Evolutionary conservation across 2,888 invertebrate species (phyloP).

Genomic region (Limnephilus marmoratus): DNA sequence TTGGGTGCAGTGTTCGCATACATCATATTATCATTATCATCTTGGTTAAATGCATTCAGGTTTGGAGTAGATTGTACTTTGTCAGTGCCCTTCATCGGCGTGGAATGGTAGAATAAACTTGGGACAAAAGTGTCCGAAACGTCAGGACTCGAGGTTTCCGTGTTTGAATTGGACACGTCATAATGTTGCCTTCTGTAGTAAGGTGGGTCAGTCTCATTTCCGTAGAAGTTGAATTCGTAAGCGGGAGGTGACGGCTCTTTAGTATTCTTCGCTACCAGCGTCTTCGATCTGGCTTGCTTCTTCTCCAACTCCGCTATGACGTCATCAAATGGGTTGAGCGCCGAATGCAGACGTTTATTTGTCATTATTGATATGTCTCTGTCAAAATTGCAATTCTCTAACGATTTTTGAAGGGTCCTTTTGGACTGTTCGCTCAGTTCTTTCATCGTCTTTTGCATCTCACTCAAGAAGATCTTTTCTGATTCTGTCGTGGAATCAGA

Average conservation of each 20-base stretch:
- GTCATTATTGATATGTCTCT: slow-evolving; percentile 78
- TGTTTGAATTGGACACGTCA: slow-evolving; percentile 65
- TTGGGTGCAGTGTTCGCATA: slow-evolving; percentile 68
- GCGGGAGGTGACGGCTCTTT: slow-evolving; percentile 58
- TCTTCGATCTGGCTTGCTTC: slow-evolving; percentile 73
- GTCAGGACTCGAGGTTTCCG: slow-evolving; percentile 66
- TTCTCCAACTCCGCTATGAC: slow-evolving; percentile 75
- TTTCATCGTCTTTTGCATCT: slow-evolving; percentile 75
- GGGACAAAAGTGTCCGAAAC: slow-evolving; percentile 66
- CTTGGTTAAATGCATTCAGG: slow-evolving; percentile 72
- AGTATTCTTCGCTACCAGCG: slow-evolving; percentile 60
- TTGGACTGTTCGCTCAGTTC: slow-evolving; percentile 73
- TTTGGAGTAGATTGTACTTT: slow-evolving; percentile 80
- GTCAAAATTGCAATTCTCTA: slow-evolving; percentile 78
- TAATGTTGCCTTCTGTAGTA: slow-evolving; percentile 62
- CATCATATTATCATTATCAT: slow-evolving; percentile 37
- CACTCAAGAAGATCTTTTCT: slow-evolving; percentile 73
- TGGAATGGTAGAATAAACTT: slow-evolving; percentile 68
- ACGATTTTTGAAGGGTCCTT: slow-evolving; percentile 67
- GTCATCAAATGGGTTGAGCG: slow-evolving; percentile 77
- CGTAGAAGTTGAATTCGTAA: slow-evolving; percentile 66
- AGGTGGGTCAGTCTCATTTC: slow-evolving; percentile 64
- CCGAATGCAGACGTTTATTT: slow-evolving; percentile 73
- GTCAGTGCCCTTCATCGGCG: slow-evolving; percentile 70
- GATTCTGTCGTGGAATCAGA: slow-evolving; percentile 76